phyloP scores from a whole-genome alignment of 1,140 invertebrate species.

The Asobara japonica region DNA sequence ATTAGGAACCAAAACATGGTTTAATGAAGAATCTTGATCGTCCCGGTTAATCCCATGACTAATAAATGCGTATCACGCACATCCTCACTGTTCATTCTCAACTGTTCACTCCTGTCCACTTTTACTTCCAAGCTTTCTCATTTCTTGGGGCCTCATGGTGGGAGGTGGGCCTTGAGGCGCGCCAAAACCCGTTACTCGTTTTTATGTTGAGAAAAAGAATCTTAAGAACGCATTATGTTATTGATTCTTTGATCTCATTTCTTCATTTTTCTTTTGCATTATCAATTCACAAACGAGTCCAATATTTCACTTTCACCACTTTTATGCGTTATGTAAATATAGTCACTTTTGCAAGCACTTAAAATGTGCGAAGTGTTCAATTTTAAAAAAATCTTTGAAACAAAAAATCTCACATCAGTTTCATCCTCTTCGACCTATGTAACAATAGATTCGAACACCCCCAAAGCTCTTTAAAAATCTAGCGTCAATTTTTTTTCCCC shows the following conservation, averaged over 20 bases:
- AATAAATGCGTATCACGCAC: neutral
- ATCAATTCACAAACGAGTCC: too few species aligned
- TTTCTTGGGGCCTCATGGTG: neutral
- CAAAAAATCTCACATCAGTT: too few species aligned
- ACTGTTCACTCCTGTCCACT: slow-evolving; percentile 3
- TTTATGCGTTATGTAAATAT: too few species aligned
- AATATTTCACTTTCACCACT: too few species aligned
- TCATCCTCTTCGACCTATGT: too few species aligned
- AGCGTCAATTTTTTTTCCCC: neutral
- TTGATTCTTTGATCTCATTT: neutral
- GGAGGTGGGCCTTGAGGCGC: neutral
- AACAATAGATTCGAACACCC: neutral
- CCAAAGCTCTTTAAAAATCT: neutral
- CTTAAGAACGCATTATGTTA: neutral
- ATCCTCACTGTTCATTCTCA: neutral
- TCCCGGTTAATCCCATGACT: slow-evolving; percentile 5
- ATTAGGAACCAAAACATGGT: slow-evolving; percentile 51
- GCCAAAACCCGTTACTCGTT: neutral
- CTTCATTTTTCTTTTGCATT: too few species aligned
- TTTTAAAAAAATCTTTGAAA: too few species aligned
- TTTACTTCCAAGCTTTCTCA: neutral
- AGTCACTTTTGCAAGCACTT: too few species aligned
- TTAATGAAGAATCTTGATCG: neutral
- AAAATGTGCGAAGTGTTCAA: too few species aligned
- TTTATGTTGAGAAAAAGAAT: neutral